Conservation (phyloP, 2,113 vertebrate species). For the Cryptomyrus ogoouensis region DNA sequence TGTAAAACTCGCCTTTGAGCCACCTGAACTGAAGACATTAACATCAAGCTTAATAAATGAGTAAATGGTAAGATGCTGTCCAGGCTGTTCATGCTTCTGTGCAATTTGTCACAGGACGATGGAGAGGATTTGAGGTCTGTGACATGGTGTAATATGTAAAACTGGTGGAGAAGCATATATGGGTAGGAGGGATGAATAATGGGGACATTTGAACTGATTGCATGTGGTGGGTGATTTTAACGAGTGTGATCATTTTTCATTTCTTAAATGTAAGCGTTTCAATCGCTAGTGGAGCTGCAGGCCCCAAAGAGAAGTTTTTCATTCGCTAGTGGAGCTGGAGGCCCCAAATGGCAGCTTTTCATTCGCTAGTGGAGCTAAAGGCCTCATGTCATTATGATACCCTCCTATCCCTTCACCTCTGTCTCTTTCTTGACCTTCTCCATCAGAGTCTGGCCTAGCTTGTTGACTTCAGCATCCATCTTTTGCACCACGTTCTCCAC, state of each 20-base stretch:
- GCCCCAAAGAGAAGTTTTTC: not conserved
- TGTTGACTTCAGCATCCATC: slow-evolving; percentile 30
- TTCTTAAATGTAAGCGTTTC: not conserved
- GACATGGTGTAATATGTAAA: not conserved
- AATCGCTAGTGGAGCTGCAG: not conserved
- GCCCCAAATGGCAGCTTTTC: not conserved
- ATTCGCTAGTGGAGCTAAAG: not conserved
- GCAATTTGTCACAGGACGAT: not conserved
- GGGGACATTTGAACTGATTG: not conserved
- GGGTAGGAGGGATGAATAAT: not conserved
- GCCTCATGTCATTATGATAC: no score
- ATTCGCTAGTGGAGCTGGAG: not conserved
- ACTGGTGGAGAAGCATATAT: not conserved
- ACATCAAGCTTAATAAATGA: not conserved
- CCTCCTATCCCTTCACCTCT: slow-evolving; percentile 40
- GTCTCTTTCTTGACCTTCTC: slow-evolving; percentile 49
- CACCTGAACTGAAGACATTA: not conserved
- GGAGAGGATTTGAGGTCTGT: not conserved
- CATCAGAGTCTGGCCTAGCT: slow-evolving; percentile 41
- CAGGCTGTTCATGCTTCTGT: not conserved
- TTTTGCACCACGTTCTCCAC: slow-evolving; percentile 41
- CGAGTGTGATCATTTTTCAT: not conserved
- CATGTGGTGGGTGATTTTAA: not conserved
- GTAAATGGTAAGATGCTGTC: not conserved
- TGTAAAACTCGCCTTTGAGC: not conserved